Evolutionary conservation across 2,797 vertebrate genomes (phyloP).

Genomic region (Leucoraja ocellata): DNA sequence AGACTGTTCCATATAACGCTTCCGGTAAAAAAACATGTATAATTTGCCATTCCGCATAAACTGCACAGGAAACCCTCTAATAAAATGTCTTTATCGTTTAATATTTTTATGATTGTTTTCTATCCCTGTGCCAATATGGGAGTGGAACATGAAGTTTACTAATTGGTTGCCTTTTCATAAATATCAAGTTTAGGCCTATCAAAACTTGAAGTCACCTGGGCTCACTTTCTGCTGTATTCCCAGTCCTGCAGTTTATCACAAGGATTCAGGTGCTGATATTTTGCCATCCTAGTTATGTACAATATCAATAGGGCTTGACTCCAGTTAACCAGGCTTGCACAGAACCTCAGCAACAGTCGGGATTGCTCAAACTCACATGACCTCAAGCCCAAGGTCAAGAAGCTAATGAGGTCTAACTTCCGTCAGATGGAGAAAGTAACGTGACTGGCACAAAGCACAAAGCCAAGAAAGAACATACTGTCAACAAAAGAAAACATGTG

Average conservation of each 20-base stretch:
- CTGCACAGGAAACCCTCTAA: background rate
- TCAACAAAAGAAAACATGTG: background rate
- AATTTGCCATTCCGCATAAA: background rate
- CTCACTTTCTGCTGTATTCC: conserved; percentile 1
- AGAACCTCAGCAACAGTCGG: background rate
- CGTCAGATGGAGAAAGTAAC: background rate
- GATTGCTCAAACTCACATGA: background rate
- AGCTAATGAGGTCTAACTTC: no score
- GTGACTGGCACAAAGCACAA: background rate
- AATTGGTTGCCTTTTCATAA: background rate
- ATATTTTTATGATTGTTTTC: background rate
- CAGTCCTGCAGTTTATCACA: background rate
- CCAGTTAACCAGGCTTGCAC: background rate
- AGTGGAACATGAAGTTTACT: background rate
- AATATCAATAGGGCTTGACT: background rate
- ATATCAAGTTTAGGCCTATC: background rate
- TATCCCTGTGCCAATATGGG: background rate
- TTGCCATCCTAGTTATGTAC: background rate
- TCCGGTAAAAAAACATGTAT: background rate
- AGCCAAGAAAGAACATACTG: background rate
- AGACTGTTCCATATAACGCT: background rate
- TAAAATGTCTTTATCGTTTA: background rate
- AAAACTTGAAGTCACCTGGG: background rate
- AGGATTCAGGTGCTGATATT: background rate
- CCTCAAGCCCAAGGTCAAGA: background rate